A percentile compares a stretch with the other conserved stretches of the same genome.
These are phyloP conservation scores for Kuschelorhynchus macadamiae DNA, from an alignment of 2,888 invertebrate genomes.

Conservation along the genomic window DNA sequence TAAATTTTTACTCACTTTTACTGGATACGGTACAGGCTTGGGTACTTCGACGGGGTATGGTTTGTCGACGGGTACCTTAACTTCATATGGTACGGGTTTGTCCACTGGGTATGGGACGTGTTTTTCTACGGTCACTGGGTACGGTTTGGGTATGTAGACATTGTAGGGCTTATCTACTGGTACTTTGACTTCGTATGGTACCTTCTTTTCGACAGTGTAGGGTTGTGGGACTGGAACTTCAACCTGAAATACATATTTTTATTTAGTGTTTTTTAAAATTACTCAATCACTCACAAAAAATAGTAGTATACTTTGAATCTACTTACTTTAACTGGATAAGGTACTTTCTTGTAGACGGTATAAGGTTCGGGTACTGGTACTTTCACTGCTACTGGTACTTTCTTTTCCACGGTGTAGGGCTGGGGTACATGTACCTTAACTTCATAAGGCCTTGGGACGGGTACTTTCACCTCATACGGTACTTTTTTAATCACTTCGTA, in stretches of 20 bases:
- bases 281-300: background rate
- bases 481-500: slow-evolving; percentile 83
- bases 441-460: slow-evolving; percentile 81
- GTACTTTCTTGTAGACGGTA: slow-evolving; percentile 72
- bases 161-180: slow-evolving; percentile 86
- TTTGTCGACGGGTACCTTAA: slow-evolving; percentile 80
- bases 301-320: too few species aligned
- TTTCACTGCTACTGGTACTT: slow-evolving; percentile 82
- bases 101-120: slow-evolving; percentile 83
- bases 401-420: slow-evolving; percentile 85
- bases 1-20: slow-evolving; percentile 69
- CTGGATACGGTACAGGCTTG: slow-evolving; percentile 78
- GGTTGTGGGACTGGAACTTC: slow-evolving; percentile 75
- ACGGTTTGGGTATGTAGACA: slow-evolving; percentile 81
- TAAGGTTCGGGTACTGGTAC: slow-evolving; percentile 74
- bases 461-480: slow-evolving; percentile 82
- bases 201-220: slow-evolving; percentile 81
- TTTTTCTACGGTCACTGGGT: slow-evolving; percentile 80
- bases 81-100: slow-evolving; percentile 82
- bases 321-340: slow-evolving; percentile 70
- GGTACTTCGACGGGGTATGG: slow-evolving; percentile 83
- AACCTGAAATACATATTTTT: background rate
- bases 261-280: too few species aligned
- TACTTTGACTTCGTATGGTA: slow-evolving; percentile 84
- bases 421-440: slow-evolving; percentile 83